Conservation (phyloP, 1,140 invertebrate species). For the Adelges cooleyi region DNA sequence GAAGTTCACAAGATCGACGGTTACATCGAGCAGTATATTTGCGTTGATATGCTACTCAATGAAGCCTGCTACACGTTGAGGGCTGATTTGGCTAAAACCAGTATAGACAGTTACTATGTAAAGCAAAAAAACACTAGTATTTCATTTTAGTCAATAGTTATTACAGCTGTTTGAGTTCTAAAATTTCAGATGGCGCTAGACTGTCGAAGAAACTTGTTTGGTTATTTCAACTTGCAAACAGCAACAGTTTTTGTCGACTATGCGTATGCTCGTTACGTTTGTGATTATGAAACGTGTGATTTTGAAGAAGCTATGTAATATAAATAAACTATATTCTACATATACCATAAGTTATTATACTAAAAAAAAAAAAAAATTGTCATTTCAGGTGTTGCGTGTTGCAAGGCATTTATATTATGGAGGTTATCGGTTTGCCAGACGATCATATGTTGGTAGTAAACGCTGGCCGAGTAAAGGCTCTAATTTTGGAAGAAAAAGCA, state of each 20-base stretch:
- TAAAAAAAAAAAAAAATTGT: no score
- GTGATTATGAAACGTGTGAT: conserved; percentile 77
- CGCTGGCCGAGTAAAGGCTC: conserved; percentile 77
- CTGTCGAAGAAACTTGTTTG: conserved; percentile 64
- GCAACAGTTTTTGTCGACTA: conserved; percentile 80
- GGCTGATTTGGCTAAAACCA: conserved; percentile 18
- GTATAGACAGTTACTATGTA: conserved; percentile 22
- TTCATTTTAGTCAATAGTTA: background rate
- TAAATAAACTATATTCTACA: background rate
- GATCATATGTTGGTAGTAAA: conserved; percentile 77
- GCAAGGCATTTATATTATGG: conserved; percentile 61
- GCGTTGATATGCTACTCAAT: conserved; percentile 6
- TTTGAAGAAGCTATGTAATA: conserved; percentile 60
- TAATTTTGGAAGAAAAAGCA: conserved; percentile 87
- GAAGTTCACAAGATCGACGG: background rate
- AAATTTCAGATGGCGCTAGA: conserved; percentile 56
- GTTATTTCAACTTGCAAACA: conserved; percentile 70
- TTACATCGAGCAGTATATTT: conserved; percentile 1
- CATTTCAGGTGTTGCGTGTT: background rate
- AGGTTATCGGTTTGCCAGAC: conserved; percentile 60
- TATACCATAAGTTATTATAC: no score
- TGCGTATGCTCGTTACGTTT: conserved; percentile 81
- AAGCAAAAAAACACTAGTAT: background rate
- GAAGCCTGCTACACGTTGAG: conserved; percentile 7
- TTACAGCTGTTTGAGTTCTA: background rate